phyloP scores from a whole-genome alignment of 2,113 vertebrate genomes.

The Taxidea taxus region DNA sequence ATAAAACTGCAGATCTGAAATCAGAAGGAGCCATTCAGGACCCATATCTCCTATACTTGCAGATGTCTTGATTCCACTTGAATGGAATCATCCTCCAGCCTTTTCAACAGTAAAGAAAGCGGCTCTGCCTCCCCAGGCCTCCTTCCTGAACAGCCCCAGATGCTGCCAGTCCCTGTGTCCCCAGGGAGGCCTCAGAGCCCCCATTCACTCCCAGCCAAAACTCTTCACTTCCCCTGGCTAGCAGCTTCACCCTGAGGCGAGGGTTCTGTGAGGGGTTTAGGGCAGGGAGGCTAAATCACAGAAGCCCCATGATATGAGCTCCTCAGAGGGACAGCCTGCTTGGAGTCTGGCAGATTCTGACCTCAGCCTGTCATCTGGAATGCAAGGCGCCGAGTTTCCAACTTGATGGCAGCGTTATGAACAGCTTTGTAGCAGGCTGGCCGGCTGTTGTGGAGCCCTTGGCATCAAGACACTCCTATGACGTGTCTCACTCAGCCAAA shows the following conservation, averaged over 20 bases:
- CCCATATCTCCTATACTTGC: neutral
- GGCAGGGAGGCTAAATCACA: neutral
- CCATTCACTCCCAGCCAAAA: neutral
- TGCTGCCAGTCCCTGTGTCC: neutral
- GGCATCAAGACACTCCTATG: neutral
- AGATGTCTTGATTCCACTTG: neutral
- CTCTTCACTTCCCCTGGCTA: neutral
- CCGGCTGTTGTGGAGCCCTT: neutral
- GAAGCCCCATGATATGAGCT: neutral
- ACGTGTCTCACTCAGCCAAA: neutral
- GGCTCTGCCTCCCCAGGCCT: too few relatives aligned
- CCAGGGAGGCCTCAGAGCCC: fast-evolving
- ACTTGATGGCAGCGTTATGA: neutral
- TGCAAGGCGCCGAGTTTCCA: neutral
- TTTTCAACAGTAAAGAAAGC: neutral
- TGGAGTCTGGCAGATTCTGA: neutral
- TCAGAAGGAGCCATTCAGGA: neutral
- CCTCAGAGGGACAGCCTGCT: neutral
- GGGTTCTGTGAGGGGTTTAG: neutral
- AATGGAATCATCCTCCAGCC: neutral
- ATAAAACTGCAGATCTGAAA: neutral
- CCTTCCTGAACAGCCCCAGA: neutral
- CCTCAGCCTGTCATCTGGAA: neutral
- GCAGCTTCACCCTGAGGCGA: neutral
- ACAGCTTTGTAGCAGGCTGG: neutral